Evolutionary conservation across 2,113 vertebrate species (phyloP), one percentile per base, ranked within the genome.

Genomic region (Todiramphus chloris): DNA sequence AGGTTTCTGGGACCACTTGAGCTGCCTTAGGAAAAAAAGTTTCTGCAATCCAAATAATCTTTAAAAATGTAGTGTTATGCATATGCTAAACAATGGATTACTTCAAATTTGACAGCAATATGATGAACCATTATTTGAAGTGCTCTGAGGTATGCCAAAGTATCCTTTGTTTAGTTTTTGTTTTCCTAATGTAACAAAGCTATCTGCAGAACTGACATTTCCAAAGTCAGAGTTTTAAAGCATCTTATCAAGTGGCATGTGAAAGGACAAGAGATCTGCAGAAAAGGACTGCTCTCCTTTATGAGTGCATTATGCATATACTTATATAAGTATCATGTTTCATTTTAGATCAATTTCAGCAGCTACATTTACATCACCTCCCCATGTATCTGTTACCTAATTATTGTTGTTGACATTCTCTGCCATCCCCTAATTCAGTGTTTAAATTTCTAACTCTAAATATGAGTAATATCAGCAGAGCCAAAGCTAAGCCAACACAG

Each of bases 41-140:
- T 68, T 77, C 62, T 87, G 37, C 73, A 96, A 66, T 63, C 18
- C 63, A 94, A 66, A 83, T 33, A 83, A 39, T 30, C 28, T 94
- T 86, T 74, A 50, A 66, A 87, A 82, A 96, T 10, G 27, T 18
- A 46, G 62, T 31, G 31, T 89, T 80, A 50, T 51, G 63, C 13
- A 76, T 79, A 89, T 58, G 60, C 16, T 83, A 89, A 89, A 91
- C 81, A 73, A 30, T n/a, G 37, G 35, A 93, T 96, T 95, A 93
- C 41, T 97, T 95, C 67, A 97, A 74, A 94, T 94, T 35, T 83
- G 58, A 87, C 56, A 87, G 56, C 63, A 77, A 69, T 76, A n/a
- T 90, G 80, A 68, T 37, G 94, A 91, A 89, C n/a, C 72, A 76
- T 94, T 76, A 64, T 81, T 87, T 84, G 66, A 37, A 79, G 28